Base-by-base conservation (phyloP, 1,140 invertebrate genomes). In the Diorhabda sublineata region DNA sequence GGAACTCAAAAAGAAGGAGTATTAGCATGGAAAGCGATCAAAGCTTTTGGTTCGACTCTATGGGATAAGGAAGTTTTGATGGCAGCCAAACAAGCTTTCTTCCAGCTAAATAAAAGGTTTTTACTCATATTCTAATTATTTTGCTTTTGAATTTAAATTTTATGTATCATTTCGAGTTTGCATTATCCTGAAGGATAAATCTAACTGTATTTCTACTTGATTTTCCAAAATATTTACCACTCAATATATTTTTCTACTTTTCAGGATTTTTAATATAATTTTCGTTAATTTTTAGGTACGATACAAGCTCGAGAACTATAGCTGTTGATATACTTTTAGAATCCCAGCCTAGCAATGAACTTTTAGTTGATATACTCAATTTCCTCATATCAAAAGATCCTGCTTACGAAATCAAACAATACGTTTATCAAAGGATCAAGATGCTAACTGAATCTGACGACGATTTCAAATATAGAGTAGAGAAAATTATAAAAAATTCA, bases 261-360 rank as follows among this genome's bases (percentile, higher is more conserved):
- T 26, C 0, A 26, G 26, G 1, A 26, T 26, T 26, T 26, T 26
- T 26, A 26, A 26, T 26, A 1, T 26, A 26, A 26, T 26, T 26
- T 26, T 26, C 26, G 26, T 26, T 4, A 52, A 8, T 52, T 52
- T 52, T 52, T 52, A 52, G 82, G 70, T 86, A 85, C 62, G 92
- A 94, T 76, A 89, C 90, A 9, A 92, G 89, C 42, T 84, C 88
- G 0, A 82, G 92, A 72, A 89, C 89, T 1, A 70, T 93, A 57
- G 90, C 92, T 0, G 77, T 90, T 6, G 90, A 94, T 75, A 84
- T 94, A 6, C 80, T 94, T n/a, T 80, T 94, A 1, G 84, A 87
- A 64, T 82, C 82, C 44, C 78, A 83, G 11, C 85, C 87, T 2
- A 81, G 79, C 8, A 81, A 87, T 9, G 82, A 85, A 26, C 78